Percentiles rank a stretch among this genome's conserved stretches.
These are phyloP conservation scores for Pammene fasciana DNA, from an alignment of 2,888 invertebrate species.

Conservation along the genomic window DNA sequence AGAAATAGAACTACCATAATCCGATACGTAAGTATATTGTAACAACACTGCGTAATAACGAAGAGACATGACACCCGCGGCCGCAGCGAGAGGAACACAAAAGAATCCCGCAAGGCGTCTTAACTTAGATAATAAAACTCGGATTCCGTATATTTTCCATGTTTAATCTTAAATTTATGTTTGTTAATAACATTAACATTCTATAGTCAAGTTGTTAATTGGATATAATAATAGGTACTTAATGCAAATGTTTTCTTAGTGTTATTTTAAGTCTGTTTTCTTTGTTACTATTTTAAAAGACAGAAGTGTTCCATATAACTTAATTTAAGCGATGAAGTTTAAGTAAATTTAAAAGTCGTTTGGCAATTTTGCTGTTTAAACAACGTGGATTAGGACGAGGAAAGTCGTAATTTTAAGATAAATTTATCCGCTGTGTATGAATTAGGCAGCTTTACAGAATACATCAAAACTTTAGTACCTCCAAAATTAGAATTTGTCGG, in stretches of 20 bases:
- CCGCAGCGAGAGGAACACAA: neutral
- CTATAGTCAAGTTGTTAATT: no score
- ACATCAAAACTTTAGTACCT: slow-evolving; percentile 4
- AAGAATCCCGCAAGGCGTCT: slow-evolving; percentile 1
- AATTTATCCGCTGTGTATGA: slow-evolving; percentile 7
- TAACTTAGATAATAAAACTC: neutral
- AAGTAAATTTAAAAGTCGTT: neutral
- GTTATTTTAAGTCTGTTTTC: no score
- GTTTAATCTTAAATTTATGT: neutral
- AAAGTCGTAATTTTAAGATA: slow-evolving; percentile 1
- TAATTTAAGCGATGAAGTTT: neutral
- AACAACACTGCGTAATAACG: neutral
- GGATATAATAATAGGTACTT: no score
- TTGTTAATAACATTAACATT: neutral
- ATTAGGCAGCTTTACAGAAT: slow-evolving; percentile 7
- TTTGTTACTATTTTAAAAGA: no score
- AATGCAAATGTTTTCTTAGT: no score
- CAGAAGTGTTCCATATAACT: neutral
- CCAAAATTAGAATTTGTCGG: neutral
- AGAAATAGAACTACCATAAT: neutral
- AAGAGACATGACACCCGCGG: no score
- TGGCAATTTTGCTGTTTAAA: neutral
- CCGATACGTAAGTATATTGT: neutral
- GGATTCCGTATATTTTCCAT: neutral
- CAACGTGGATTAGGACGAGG: neutral